These are phyloP conservation scores for Zeugodacus cucurbitae DNA, from an alignment of 1,140 invertebrate species.

Conservation along the genomic window DNA sequence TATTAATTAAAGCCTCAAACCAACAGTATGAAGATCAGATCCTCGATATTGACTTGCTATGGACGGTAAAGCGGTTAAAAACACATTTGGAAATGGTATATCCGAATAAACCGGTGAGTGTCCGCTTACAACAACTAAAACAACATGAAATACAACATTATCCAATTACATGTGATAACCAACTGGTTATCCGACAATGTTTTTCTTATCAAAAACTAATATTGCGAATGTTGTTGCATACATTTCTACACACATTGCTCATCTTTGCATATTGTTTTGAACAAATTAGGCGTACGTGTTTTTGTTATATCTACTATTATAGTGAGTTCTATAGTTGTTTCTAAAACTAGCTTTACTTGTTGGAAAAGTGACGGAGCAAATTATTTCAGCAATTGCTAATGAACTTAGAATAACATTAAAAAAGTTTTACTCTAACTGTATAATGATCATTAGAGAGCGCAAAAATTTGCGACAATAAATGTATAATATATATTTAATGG, in stretches of 20 bases:
- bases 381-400: background rate
- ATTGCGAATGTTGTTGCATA: background rate
- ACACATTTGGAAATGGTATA: slow-evolving; percentile 85
- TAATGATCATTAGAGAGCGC: too few relatives aligned
- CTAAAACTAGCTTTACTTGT: background rate
- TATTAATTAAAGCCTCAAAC: slow-evolving; percentile 89
- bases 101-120: slow-evolving; percentile 88
- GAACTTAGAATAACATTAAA: background rate
- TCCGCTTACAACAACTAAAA: background rate
- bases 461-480: too few relatives aligned
- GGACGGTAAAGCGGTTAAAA: slow-evolving; percentile 87
- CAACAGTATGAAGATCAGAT: slow-evolving; percentile 89
- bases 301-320: background rate
- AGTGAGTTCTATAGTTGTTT: background rate
- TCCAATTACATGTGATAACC: background rate
- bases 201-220: background rate
- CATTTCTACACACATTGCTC: background rate
- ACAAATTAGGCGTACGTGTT: background rate
- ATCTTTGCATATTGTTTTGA: background rate
- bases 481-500: too few relatives aligned
- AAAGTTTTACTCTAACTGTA: background rate
- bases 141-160: background rate
- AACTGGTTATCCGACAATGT: background rate
- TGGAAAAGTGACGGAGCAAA: background rate
- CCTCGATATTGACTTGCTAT: slow-evolving; percentile 81